Evolutionary conservation across 2,113 vertebrate species (phyloP).

Genomic region (Podilymbus podiceps): DNA sequence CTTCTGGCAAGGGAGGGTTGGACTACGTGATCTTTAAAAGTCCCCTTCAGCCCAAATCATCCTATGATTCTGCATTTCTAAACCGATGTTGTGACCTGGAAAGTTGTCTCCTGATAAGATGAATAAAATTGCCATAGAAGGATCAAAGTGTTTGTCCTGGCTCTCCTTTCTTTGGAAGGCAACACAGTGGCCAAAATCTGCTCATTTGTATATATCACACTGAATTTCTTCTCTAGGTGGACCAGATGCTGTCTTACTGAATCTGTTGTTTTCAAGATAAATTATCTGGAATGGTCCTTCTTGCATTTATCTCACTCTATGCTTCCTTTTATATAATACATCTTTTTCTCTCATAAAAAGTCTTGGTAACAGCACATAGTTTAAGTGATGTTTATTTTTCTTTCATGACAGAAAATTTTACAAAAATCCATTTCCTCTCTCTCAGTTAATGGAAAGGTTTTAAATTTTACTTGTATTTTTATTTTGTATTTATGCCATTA

Average conservation of each 20-base stretch:
- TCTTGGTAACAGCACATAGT: neutral
- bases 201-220: neutral
- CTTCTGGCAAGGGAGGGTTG: rapidly evolving
- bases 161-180: neutral
- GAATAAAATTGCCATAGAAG: neutral
- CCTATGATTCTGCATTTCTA: neutral
- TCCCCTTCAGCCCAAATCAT: neutral
- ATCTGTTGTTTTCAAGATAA: neutral
- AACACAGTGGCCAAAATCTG: neutral
- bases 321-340: neutral
- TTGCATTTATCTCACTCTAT: neutral
- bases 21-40: neutral
- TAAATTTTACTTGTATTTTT: neutral
- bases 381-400: neutral
- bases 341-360: neutral
- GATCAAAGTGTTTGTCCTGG: neutral
- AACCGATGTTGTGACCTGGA: rapidly evolving
- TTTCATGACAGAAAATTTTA: neutral
- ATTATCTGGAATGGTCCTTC: neutral
- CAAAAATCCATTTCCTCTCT: neutral
- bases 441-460: neutral
- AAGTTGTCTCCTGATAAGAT: neutral
- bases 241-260: neutral
- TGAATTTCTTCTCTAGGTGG: neutral
- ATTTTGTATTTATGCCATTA: neutral